These are phyloP conservation scores for Syngnathus scovelli DNA, from an alignment of 2,113 vertebrate species.

Conservation along the genomic window DNA sequence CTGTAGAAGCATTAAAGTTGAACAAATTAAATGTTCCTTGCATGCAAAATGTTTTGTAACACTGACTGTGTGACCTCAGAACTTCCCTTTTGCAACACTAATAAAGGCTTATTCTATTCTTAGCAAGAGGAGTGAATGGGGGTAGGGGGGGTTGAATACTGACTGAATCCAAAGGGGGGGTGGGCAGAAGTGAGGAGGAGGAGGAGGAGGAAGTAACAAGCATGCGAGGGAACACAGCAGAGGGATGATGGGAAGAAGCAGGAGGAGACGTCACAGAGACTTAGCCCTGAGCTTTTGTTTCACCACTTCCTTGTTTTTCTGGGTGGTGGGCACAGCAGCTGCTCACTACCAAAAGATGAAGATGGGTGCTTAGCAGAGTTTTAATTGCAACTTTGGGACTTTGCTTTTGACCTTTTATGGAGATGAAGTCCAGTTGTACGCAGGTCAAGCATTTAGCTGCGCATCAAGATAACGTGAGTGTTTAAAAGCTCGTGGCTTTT, in stretches of 20 bases:
- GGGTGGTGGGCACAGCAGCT: constrained; percentile 36
- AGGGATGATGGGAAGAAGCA: constrained; percentile 31
- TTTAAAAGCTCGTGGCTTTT: neutral
- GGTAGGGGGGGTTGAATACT: neutral
- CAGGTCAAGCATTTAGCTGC: constrained; percentile 59
- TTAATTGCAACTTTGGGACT: constrained; percentile 1
- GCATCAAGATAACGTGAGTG: constrained; percentile 65
- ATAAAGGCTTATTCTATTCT: constrained; percentile 2
- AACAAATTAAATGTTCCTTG: neutral
- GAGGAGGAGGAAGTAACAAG: constrained; percentile 16
- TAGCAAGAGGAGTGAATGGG: constrained; percentile 4
- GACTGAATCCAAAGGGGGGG: constrained; percentile 6
- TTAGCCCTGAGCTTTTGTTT: constrained; percentile 36
- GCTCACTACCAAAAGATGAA: constrained; percentile 20
- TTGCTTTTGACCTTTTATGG: constrained; percentile 20
- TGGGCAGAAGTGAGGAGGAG: constrained; percentile 16
- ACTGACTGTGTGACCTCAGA: neutral
- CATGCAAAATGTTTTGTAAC: neutral
- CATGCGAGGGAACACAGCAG: constrained; percentile 19
- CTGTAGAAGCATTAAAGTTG: neutral
- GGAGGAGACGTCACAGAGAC: constrained; percentile 49
- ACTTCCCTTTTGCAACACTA: neutral
- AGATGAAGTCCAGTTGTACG: constrained; percentile 72
- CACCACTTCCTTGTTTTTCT: constrained; percentile 18
- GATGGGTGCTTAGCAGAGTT: neutral